Conservation (phyloP, 2,888 invertebrate genomes). For the Microchrysa polita region DNA sequence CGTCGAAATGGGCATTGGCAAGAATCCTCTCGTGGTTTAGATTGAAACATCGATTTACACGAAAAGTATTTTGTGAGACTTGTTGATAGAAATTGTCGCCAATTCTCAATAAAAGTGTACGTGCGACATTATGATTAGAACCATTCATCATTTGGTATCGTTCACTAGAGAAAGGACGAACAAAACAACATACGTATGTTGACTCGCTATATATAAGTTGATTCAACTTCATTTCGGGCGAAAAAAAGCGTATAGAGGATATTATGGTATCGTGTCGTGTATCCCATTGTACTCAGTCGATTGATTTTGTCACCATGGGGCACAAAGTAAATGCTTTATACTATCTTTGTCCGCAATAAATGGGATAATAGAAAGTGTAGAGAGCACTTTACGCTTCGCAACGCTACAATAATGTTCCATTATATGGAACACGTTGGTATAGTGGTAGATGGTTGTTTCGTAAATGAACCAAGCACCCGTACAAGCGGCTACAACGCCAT, state of each 20-base stretch:
- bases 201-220: not conserved
- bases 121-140: constrained; percentile 5
- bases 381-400: constrained; percentile 6
- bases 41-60: constrained; percentile 2
- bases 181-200: no score
- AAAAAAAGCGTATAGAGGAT: no score
- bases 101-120: not conserved
- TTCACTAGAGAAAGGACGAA: not conserved
- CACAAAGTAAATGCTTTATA: constrained; percentile 5
- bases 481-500: no score
- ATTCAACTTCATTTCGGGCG: not conserved
- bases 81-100: constrained; percentile 6
- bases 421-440: constrained; percentile 1
- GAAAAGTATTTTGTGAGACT: constrained; percentile 7
- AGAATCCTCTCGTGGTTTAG: not conserved
- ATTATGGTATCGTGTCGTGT: not conserved
- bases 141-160: not conserved
- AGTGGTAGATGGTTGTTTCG: not conserved
- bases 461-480: no score
- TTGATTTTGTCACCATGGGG: constrained; percentile 11
- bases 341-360: constrained; percentile 6
- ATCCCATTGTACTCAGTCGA: constrained; percentile 7
- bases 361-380: constrained; percentile 3
- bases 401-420: constrained; percentile 6
- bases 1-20: no score